phyloP scores from a whole-genome alignment of 1,140 invertebrate species.

The Bilobella aurantiaca region DNA sequence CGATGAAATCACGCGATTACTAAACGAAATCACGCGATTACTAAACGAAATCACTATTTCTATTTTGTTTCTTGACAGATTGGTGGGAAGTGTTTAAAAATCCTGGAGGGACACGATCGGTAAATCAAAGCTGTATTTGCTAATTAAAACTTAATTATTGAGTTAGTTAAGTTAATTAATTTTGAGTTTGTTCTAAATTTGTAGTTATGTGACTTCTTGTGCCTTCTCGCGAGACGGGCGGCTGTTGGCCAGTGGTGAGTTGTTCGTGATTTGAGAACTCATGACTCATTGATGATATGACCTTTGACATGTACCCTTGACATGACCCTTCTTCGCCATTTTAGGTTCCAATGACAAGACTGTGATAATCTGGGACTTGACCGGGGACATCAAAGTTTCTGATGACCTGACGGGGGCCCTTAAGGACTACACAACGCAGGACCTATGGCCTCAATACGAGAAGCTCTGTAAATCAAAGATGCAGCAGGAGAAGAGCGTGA shows the following conservation, averaged over 20 bases:
- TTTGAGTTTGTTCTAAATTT: not conserved
- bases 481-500: conserved; percentile 30
- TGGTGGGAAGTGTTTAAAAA: conserved; percentile 40
- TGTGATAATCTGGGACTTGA: conserved; percentile 54
- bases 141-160: too few relatives aligned
- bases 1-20: too few relatives aligned
- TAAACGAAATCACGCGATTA: not conserved
- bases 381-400: conserved; percentile 16
- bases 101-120: conserved; percentile 51
- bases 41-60: not conserved
- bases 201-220: conserved; percentile 57
- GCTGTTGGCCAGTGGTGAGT: conserved; percentile 52
- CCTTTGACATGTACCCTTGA: too few relatives aligned
- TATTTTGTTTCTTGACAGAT: conserved; percentile 25
- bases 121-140: too few relatives aligned
- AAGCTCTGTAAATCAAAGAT: conserved; percentile 32
- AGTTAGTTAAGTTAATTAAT: not conserved
- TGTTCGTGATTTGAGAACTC: not conserved
- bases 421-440: conserved; percentile 23
- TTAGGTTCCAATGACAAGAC: conserved; percentile 61
- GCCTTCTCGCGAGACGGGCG: conserved; percentile 55
- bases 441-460: conserved; percentile 34
- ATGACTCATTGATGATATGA: too few relatives aligned
- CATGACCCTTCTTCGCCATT: not conserved
- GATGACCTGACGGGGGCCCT: conserved; percentile 19